phyloP scores from a whole-genome alignment of 2,888 invertebrate genomes.

The Sarcophaga rosellei region DNA sequence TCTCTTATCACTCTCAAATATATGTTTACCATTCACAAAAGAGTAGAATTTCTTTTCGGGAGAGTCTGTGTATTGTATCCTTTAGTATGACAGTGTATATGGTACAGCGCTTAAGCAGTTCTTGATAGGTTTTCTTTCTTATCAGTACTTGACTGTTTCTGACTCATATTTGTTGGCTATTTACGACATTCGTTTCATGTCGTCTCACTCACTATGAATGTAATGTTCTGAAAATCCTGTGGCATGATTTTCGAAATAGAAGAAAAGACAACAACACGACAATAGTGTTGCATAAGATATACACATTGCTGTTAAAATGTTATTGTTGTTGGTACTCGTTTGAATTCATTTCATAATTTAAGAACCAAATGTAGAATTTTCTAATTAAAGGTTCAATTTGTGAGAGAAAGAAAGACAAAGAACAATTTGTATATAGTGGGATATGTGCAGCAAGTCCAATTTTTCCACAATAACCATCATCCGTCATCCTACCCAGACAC shows the following conservation, averaged over 20 bases:
- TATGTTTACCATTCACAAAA: no score
- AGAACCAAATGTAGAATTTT: not conserved
- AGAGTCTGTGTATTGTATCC: constrained; percentile 7
- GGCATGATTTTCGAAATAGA: constrained; percentile 57
- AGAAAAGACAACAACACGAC: constrained; percentile 52
- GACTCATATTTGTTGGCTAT: constrained; percentile 68
- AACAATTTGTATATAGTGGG: no score
- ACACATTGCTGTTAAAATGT: constrained; percentile 18
- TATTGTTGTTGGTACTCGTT: constrained; percentile 18
- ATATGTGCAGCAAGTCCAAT: no score
- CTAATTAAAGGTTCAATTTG: no score
- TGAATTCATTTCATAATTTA: constrained; percentile 33
- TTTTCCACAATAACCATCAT: no score
- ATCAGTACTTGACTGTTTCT: constrained; percentile 68
- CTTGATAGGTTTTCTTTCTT: constrained; percentile 69
- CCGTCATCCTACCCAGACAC: no score
- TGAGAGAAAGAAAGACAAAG: no score
- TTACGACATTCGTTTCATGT: constrained; percentile 62
- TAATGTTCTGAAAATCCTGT: constrained; percentile 46
- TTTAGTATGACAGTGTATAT: not conserved
- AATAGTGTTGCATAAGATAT: constrained; percentile 49
- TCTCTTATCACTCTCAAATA: constrained; percentile 20
- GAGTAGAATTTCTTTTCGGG: no score
- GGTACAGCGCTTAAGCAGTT: constrained; percentile 65
- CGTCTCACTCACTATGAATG: constrained; percentile 36